Conservation (phyloP, 2,888 invertebrate genomes). For the Agonopterix heracliana region DNA sequence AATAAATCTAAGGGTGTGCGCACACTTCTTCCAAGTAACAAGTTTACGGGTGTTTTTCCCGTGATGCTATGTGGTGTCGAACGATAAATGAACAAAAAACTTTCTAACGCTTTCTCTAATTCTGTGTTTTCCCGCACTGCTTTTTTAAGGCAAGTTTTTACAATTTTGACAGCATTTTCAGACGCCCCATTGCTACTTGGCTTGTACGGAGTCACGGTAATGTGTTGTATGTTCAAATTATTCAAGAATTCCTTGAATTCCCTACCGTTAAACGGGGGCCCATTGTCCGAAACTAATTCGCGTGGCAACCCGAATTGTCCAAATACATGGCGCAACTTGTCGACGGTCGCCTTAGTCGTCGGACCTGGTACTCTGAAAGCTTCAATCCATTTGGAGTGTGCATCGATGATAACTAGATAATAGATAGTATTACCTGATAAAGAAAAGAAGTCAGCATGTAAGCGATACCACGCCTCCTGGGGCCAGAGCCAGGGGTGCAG, state of each 20-base stretch:
- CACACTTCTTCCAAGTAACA: not conserved
- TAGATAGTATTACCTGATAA: not conserved
- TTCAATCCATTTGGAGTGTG: conserved; percentile 3
- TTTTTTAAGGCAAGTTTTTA: conserved; percentile 1
- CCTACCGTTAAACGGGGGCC: conserved; percentile 14
- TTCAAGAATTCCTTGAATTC: conserved; percentile 12
- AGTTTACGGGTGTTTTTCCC: not conserved
- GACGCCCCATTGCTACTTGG: conserved; percentile 16
- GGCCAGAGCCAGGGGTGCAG: conserved; percentile 7
- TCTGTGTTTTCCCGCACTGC: not conserved
- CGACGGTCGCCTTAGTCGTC: not conserved
- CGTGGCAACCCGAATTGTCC: conserved; percentile 15
- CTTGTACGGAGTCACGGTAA: conserved; percentile 10
- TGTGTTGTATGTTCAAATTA: conserved; percentile 11
- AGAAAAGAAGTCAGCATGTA: no score
- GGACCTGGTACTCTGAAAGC: not conserved
- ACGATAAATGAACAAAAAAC: not conserved
- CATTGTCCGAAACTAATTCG: conserved; percentile 16
- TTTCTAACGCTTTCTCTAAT: not conserved
- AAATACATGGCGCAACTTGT: conserved; percentile 10
- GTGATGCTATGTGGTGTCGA: not conserved
- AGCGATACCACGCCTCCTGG: conserved; percentile 5
- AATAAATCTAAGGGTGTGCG: not conserved
- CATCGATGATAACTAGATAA: conserved; percentile 1
- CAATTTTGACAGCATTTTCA: conserved; percentile 14